Percentiles rank a stretch among this genome's conserved stretches.
Conservation (phyloP, 2,113 vertebrate genomes). For the Laticauda laticaudata region DNA sequence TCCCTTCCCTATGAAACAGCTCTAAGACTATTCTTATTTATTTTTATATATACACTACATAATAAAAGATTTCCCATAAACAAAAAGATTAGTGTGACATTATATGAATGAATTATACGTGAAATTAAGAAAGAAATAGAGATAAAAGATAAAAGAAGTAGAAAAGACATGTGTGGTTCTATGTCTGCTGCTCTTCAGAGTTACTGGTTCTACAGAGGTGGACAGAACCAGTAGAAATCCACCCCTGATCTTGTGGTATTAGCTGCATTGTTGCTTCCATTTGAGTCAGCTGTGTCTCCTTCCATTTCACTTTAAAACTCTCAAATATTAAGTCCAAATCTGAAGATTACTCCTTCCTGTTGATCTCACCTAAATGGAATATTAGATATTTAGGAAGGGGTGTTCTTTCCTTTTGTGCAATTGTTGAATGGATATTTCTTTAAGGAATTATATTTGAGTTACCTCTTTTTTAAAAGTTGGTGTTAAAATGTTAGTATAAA, state of each 20-base stretch:
- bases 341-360: not conserved
- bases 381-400: not conserved
- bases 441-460: not conserved
- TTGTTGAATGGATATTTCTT: not conserved
- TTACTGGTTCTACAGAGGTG: too few species aligned
- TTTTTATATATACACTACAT: too few species aligned
- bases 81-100: not conserved
- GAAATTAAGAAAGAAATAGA: not conserved
- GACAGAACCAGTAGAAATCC: too few species aligned
- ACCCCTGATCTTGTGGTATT: not conserved
- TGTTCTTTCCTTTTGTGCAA: not conserved
- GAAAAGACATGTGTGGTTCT: not conserved
- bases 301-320: not conserved
- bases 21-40: not conserved
- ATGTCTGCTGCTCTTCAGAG: too few species aligned
- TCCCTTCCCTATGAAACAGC: not conserved
- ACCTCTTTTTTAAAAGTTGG: not conserved
- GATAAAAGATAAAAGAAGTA: not conserved
- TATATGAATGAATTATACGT: not conserved
- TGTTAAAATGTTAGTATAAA: not conserved
- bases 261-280: not conserved
- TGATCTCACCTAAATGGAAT: not conserved
- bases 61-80: not conserved
- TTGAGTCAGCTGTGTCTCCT: not conserved
- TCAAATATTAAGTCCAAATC: not conserved